Percentiles rank a stretch among this genome's conserved stretches.
phyloP scores from a whole-genome alignment of 2,797 vertebrate genomes.

The Anguilla pacifica region DNA sequence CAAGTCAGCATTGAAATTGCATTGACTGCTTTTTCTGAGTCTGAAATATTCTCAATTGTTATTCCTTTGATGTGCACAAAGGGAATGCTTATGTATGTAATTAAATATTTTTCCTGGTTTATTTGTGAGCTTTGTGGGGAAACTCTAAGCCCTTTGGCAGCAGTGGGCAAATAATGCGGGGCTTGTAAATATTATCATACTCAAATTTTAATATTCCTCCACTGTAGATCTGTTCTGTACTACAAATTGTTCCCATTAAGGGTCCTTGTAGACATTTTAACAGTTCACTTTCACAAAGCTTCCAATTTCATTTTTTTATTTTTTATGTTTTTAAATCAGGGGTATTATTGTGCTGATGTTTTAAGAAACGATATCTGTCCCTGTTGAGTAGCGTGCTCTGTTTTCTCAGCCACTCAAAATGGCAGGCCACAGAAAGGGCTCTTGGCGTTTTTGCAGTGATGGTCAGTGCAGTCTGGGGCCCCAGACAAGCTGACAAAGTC shows the following conservation, averaged over 20 bases:
- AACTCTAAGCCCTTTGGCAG: neutral
- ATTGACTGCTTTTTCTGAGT: neutral
- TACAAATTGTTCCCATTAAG: neutral
- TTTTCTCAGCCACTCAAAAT: neutral
- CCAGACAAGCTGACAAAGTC: neutral
- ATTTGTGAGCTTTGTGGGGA: neutral
- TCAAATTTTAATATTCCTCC: neutral
- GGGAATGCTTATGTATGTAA: constrained; percentile 1
- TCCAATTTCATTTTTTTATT: neutral
- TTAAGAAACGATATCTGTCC: neutral
- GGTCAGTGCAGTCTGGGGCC: neutral
- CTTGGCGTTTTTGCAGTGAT: neutral
- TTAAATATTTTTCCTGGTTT: constrained; percentile 1
- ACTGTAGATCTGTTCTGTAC: neutral
- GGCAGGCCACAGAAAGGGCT: neutral
- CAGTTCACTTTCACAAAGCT: neutral
- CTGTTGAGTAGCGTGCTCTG: neutral
- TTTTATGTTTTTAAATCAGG: neutral
- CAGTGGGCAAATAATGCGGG: neutral
- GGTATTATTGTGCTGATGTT: neutral
- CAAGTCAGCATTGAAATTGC: neutral
- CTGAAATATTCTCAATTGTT: neutral
- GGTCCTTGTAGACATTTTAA: neutral
- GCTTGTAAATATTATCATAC: constrained; percentile 9
- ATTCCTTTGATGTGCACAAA: constrained; percentile 12